Evolutionary conservation across 2,888 invertebrate species (phyloP), one percentile per base, ranked within the genome.

Genomic region (Thera obeliscata): DNA sequence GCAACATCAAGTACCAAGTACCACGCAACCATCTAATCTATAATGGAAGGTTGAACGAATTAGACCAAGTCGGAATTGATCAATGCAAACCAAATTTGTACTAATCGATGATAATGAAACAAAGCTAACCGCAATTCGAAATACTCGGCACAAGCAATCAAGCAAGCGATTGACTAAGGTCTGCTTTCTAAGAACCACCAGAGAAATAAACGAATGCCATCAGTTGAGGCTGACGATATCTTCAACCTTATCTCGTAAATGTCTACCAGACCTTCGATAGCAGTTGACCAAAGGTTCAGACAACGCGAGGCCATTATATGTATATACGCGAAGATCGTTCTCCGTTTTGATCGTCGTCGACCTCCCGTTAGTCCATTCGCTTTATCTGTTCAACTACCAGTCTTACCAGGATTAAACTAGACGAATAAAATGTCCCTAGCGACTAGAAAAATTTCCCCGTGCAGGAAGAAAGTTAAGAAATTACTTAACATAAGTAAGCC

Each of bases 41-140:
- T 52, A 43, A 57, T 33, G 9, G 36, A 64, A 69, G 69, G 69
- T 64, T 68, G 61, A 54, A 55, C 43, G 66, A 73, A 74, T 67
- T 70, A 67, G 65, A 69, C 69, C 69, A 63, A 61, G 67, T 63
- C 69, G 50, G 48, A 61, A 67, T 71, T 72, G 61, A 68, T 58
- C 64, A 67, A 75, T 49, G 48, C 56, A 43, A 62, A 70, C 64
- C 67, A 67, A 69, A 66, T 64, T 71, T 66, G 60, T 7, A 69
- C 70, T 64, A 73, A 73, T 74, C 65, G 56, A 56, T 58, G 5
- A 49, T 71, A 72, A 75, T 75, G 66, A 73, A 69, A 74, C 74
- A 74, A 75, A 71, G 67, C 64, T 11, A 60, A 67, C 75, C 74
- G 74, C 70, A 69, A 71, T 43, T 56, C 41, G n/a, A 58, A 56